These are phyloP conservation scores for Cinclus cinclus DNA, from an alignment of 2,113 vertebrate species.

Conservation along the genomic window DNA sequence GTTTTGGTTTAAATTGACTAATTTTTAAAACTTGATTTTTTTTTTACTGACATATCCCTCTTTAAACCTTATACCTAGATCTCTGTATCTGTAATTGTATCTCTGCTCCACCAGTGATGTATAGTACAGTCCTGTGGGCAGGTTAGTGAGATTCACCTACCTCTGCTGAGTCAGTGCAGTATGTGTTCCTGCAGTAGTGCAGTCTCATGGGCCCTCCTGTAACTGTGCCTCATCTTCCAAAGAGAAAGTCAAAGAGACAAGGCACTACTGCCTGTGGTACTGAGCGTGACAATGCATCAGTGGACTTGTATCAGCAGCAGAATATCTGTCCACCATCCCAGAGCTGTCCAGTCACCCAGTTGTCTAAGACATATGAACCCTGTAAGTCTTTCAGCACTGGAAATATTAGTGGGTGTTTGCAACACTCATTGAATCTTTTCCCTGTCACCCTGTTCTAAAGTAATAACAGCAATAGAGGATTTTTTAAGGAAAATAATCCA, in stretches of 20 bases:
- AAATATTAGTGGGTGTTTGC: neutral
- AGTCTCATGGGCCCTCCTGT: neutral
- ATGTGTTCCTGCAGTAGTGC: neutral
- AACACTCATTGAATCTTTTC: neutral
- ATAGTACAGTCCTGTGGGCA: neutral
- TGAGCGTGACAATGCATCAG: neutral
- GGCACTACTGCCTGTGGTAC: rapidly evolving
- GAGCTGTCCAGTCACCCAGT: neutral
- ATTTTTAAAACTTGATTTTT: constrained; percentile 23
- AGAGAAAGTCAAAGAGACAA: neutral
- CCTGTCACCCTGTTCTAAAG: neutral
- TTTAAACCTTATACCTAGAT: neutral
- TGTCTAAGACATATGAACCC: neutral
- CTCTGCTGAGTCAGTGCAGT: neutral
- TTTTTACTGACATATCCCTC: neutral
- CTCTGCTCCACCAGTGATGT: neutral
- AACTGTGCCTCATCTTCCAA: neutral
- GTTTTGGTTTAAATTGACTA: constrained; percentile 33
- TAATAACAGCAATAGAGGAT: neutral
- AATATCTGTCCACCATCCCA: neutral
- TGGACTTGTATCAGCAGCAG: neutral
- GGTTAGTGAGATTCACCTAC: neutral
- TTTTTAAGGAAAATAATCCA: neutral
- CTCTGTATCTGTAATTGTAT: constrained; percentile 4
- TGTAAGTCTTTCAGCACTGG: neutral